Evolutionary conservation across 92 coral and sea anemone species (phyloP).

Genomic region (Zoanthus solanderi): DNA sequence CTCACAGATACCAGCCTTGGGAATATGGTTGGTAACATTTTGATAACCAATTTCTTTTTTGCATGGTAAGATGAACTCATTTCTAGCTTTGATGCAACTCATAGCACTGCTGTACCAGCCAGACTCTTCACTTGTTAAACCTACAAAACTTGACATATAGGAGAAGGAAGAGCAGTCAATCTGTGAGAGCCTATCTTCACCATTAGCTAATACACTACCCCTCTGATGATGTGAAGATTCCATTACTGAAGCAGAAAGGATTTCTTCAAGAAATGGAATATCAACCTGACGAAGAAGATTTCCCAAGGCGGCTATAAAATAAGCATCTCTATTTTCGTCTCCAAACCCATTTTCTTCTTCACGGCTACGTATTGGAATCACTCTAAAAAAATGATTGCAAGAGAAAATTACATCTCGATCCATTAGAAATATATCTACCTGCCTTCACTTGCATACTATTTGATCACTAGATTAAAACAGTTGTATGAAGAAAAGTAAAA

Average conservation of each 20-base stretch:
- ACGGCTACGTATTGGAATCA: slow-evolving; percentile 29
- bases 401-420: no score
- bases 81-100: slow-evolving; percentile 82
- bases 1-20: slow-evolving; percentile 79
- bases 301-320: slow-evolving; percentile 76
- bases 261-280: slow-evolving; percentile 80
- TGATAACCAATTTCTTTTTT: slow-evolving; percentile 72
- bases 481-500: no score
- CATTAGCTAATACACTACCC: slow-evolving; percentile 42
- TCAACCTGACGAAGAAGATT: slow-evolving; percentile 83
- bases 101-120: slow-evolving; percentile 81
- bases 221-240: slow-evolving; percentile 32
- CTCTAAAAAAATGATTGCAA: slow-evolving; percentile 24
- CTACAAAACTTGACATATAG: not conserved
- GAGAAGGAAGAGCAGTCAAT: not conserved
- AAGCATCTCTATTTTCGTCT: slow-evolving; percentile 46
- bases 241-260: slow-evolving; percentile 56
- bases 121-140: not conserved
- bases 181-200: not conserved
- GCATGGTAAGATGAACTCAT: slow-evolving; percentile 75
- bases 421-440: no score
- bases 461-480: no score
- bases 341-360: slow-evolving; percentile 40
- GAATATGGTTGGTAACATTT: slow-evolving; percentile 65
- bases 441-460: no score